Percentiles rank a stretch among this genome's conserved stretches.
These are phyloP conservation scores for Dissostichus mawsoni DNA, from an alignment of 2,113 vertebrate species.

Conservation along the genomic window DNA sequence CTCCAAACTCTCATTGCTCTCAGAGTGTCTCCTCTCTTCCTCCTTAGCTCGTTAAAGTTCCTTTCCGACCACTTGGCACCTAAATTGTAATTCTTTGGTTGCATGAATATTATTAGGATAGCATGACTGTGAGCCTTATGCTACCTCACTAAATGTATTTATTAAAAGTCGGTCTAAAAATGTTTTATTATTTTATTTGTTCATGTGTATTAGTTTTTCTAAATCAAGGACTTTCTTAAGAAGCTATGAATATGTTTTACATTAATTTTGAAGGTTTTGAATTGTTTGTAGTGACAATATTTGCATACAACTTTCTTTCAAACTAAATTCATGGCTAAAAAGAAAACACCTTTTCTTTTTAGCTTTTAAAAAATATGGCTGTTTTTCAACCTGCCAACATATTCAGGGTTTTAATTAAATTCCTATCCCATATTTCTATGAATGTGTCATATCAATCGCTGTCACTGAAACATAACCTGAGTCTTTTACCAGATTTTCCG, in stretches of 20 bases:
- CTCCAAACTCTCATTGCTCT: conserved; percentile 51
- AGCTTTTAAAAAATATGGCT: neutral
- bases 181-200: no score
- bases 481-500: conserved; percentile 19
- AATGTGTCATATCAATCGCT: conserved; percentile 18
- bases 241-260: conserved; percentile 1
- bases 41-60: conserved; percentile 32
- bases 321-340: neutral
- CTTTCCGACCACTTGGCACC: conserved; percentile 13
- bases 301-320: neutral
- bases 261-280: neutral
- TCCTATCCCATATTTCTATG: neutral
- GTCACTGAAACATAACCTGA: neutral
- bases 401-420: conserved; percentile 5
- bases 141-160: neutral
- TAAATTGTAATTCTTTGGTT: conserved; percentile 24
- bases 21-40: conserved; percentile 33
- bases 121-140: neutral
- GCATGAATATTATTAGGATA: conserved; percentile 6
- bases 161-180: neutral
- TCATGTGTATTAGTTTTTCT: neutral
- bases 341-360: neutral
- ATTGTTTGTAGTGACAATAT: neutral
- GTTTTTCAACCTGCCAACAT: neutral
- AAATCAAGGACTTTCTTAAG: neutral